Evolutionary conservation across 2,888 invertebrate species (phyloP).

Genomic region (Tetrapedia diversipes): DNA sequence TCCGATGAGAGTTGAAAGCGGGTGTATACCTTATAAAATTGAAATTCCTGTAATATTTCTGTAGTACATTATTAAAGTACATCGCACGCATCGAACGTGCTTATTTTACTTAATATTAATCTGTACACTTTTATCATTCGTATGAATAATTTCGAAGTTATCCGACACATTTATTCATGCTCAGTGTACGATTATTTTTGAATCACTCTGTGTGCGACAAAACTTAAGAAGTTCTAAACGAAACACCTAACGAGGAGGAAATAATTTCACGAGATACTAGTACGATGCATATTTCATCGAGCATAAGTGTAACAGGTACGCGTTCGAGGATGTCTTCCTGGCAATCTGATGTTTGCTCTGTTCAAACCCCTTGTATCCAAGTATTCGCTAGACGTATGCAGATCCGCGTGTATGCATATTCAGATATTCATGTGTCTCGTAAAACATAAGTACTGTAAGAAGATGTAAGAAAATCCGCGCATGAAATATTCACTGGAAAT

Average conservation of each 20-base stretch:
- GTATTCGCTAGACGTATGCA: background rate
- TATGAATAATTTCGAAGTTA: too few species aligned
- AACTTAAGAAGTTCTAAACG: background rate
- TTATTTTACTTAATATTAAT: too few species aligned
- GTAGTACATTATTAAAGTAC: too few species aligned
- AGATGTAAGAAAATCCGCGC: background rate
- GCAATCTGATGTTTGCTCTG: too few species aligned
- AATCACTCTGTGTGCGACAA: too few species aligned
- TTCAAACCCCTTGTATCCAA: background rate
- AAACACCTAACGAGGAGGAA: background rate
- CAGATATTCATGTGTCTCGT: constrained; percentile 3
- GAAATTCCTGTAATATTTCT: too few species aligned
- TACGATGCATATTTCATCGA: background rate
- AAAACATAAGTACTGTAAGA: background rate
- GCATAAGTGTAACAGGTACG: background rate
- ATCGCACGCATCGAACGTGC: too few species aligned
- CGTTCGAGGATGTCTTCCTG: background rate
- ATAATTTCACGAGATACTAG: background rate
- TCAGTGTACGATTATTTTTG: too few species aligned
- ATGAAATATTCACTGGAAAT: background rate
- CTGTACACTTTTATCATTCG: too few species aligned
- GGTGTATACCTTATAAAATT: too few species aligned
- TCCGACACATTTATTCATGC: too few species aligned
- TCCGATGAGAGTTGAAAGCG: too few species aligned
- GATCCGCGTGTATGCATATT: background rate